A percentile compares a stretch with the other conserved stretches of the same genome.
phyloP scores from a whole-genome alignment of 1,140 invertebrate genomes.

The Monochamus saltuarius region DNA sequence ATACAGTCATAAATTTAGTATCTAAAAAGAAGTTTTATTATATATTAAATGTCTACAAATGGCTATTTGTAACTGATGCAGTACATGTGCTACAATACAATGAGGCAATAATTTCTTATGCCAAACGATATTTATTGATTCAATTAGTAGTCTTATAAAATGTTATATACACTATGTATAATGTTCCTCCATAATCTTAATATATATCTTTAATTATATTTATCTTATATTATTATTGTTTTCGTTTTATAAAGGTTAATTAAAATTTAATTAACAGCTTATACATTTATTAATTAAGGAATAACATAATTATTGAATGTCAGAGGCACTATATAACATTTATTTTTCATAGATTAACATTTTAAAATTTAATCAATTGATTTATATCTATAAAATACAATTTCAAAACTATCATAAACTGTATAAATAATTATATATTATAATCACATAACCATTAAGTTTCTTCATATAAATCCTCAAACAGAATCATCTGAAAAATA shows the following conservation, averaged over 20 bases:
- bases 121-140: too few relatives aligned
- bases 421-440: constrained; percentile 11
- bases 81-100: too few relatives aligned
- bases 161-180: too few relatives aligned
- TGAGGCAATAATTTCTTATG: too few relatives aligned
- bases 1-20: too few relatives aligned
- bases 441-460: constrained; percentile 15
- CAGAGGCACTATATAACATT: constrained; percentile 18
- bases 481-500: constrained; percentile 47
- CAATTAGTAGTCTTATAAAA: too few relatives aligned
- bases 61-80: too few relatives aligned
- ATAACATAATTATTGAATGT: constrained; percentile 8
- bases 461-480: constrained; percentile 24
- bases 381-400: constrained; percentile 5
- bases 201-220: too few relatives aligned
- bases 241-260: background rate
- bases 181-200: too few relatives aligned
- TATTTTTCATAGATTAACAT: constrained; percentile 15
- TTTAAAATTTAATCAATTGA: constrained; percentile 1
- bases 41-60: too few relatives aligned
- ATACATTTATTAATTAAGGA: constrained; percentile 9
- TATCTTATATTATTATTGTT: too few relatives aligned
- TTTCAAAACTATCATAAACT: constrained; percentile 16
- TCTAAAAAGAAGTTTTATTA: too few relatives aligned
- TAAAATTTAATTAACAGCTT: constrained; percentile 1